These are phyloP conservation scores for Sussaba pulchella DNA, from an alignment of 2,888 invertebrate species.

Conservation along the genomic window DNA sequence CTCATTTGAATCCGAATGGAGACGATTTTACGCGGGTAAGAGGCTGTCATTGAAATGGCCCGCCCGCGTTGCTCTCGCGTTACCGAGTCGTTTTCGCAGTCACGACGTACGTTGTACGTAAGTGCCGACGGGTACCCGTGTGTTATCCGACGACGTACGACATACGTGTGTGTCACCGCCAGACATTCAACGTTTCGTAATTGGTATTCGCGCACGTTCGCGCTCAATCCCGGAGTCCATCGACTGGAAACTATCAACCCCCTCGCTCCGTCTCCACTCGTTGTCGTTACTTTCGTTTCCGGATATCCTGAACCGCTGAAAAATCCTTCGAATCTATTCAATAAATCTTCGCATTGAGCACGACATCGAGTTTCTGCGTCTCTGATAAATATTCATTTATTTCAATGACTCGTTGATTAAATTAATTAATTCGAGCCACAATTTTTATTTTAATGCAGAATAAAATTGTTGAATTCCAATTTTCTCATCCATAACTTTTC, in stretches of 20 bases:
- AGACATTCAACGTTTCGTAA: slow-evolving; percentile 47
- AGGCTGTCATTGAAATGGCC: slow-evolving; percentile 79
- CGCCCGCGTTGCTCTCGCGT: slow-evolving; percentile 37
- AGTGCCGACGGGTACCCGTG: not conserved
- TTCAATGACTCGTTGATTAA: no score
- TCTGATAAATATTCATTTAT: no score
- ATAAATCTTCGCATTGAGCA: no score
- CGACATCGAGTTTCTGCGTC: no score
- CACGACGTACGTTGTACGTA: slow-evolving; percentile 31
- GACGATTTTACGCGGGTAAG: slow-evolving; percentile 80
- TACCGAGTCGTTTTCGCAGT: slow-evolving; percentile 55
- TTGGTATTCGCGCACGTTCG: slow-evolving; percentile 37
- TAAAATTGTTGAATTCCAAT: no score
- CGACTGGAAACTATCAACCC: slow-evolving; percentile 70
- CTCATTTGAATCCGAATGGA: slow-evolving; percentile 84
- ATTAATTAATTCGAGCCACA: no score
- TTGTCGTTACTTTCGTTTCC: slow-evolving; percentile 36
- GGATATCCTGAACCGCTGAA: no score
- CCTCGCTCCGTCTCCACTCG: slow-evolving; percentile 51
- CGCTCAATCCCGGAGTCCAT: slow-evolving; percentile 71
- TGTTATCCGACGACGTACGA: slow-evolving; percentile 1
- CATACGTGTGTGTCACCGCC: slow-evolving; percentile 34
- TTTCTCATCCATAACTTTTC: no score
- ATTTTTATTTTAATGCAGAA: not conserved
- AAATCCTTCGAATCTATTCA: no score